Percentiles rank a stretch among this genome's conserved stretches.
phyloP scores from a whole-genome alignment of 2,113 vertebrate genomes.

The Neodon shergylaensis region DNA sequence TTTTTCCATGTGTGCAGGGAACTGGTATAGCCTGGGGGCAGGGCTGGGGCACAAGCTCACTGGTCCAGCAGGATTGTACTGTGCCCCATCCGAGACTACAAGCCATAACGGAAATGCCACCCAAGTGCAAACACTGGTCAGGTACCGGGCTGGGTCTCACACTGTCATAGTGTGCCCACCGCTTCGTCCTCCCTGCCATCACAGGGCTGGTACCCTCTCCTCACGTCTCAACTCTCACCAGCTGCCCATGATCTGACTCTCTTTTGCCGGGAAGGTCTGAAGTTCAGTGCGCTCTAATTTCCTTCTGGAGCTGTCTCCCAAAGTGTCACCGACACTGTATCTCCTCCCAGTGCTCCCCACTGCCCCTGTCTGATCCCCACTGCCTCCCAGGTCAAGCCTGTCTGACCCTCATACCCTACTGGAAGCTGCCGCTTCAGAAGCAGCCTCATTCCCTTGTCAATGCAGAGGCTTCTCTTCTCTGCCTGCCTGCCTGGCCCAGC shows the following conservation, averaged over 20 bases:
- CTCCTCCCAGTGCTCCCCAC: neutral
- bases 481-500: no score
- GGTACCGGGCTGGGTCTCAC: neutral
- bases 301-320: neutral
- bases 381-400: neutral
- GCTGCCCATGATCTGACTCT: neutral
- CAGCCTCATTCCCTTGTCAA: neutral
- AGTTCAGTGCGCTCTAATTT: neutral
- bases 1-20: neutral
- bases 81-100: neutral
- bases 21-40: neutral
- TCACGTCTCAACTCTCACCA: neutral
- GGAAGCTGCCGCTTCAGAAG: rapidly evolving
- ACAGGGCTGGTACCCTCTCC: rapidly evolving
- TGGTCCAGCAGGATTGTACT: neutral
- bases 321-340: neutral
- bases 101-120: neutral
- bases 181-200: rapidly evolving
- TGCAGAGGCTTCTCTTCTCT: neutral
- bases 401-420: neutral
- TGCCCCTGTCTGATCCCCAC: neutral
- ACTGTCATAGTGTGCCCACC: rapidly evolving
- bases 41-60: neutral
- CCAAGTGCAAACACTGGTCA: neutral
- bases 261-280: neutral